Base-by-base conservation (phyloP, 1,140 invertebrate species). In the Drosophila nigromelanica region DNA sequence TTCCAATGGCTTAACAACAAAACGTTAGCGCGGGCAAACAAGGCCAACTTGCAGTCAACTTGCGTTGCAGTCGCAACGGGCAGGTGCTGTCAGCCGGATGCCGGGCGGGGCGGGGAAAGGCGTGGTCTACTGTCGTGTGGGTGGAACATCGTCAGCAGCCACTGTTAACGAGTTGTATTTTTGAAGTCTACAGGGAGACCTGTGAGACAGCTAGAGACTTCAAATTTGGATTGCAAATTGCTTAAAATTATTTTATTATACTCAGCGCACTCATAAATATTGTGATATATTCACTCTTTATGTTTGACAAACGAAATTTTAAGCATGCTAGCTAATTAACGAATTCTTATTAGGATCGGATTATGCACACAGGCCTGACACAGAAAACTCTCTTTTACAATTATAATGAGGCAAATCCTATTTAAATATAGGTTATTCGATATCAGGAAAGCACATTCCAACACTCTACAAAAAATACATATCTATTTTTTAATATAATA, bases 1-100 rank as follows among this genome's bases (percentile, higher is more conserved):
- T 87, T 87, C 76, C 79, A 89, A 85, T 82, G 71, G 82, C 81
- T 81, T 82, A 87, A 87, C 83, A 89, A 87, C 83, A 79, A 89
- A 82, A 78, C 78, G 78, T 78, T 76, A 66, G 76, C 63, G 52
- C 52, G 63, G 71, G 67, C 72, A 76, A 78, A 67, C 82, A 86
- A 87, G 82, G 82, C 75, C 82, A 70, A 62, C 63, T 68, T 43
- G 55, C 55, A 67, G 56, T 61, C 33, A 63, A 50, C 27, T 63
- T 52, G 61, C 6, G 48, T 30, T 33, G 27, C 48, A 21, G 33
- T 35, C 33, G 33, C 37, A 11, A 27, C 7, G 51, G 51, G 40
- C 55, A 58, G 55, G 55, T 58, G 45, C 18, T 47, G 45, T 47
- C 45, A 47, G 21, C 45, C 45, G 40, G 42, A 18, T 45, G 40